Conservation (phyloP, 2,888 invertebrate species). For the Sphinx pinastri region DNA sequence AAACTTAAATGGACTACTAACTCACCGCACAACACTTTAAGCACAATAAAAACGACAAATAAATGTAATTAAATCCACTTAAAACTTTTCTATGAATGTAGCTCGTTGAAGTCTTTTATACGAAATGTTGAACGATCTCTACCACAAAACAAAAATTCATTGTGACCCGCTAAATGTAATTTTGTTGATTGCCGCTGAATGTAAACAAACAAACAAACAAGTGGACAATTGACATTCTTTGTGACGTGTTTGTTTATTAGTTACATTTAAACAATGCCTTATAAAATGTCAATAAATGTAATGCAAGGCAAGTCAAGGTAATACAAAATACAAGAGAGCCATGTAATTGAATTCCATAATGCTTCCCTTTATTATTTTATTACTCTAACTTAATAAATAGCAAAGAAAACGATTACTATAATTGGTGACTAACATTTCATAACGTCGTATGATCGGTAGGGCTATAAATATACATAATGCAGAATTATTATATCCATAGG, state of each 20-base stretch:
- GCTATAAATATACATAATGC: too few species aligned
- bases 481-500: too few species aligned
- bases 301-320: background rate
- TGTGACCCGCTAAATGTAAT: background rate
- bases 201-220: conserved; percentile 37
- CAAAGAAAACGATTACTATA: too few species aligned
- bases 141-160: conserved; percentile 4
- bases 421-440: too few species aligned
- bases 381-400: too few species aligned
- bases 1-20: background rate
- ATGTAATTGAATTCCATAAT: background rate
- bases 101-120: conserved; percentile 21
- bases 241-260: conserved; percentile 33
- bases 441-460: too few species aligned
- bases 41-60: background rate
- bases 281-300: background rate
- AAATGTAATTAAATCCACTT: background rate
- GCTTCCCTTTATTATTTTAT: background rate
- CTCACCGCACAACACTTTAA: background rate
- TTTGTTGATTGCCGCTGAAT: background rate
- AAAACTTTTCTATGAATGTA: background rate
- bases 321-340: background rate
- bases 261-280: conserved; percentile 19
- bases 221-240: conserved; percentile 32
- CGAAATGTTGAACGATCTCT: conserved; percentile 4